Evolutionary conservation across 1,140 invertebrate genomes (phyloP).

Genomic region (Musca domestica): DNA sequence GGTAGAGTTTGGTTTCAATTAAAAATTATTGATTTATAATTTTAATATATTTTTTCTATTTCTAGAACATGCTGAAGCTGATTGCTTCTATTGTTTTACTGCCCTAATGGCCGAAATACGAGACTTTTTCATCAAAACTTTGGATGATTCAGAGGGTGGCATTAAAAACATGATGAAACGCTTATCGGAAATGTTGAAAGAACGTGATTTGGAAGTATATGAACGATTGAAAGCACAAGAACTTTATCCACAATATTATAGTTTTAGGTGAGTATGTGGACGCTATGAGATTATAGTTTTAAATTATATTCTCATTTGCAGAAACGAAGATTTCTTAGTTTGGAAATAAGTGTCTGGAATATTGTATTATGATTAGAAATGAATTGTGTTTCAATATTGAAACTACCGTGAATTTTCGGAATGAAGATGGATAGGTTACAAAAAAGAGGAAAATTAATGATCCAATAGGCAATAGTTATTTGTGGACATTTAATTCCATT

Average conservation of each 20-base stretch:
- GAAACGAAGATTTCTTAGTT: no score
- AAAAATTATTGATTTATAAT: neutral
- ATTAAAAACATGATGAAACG: constrained; percentile 83
- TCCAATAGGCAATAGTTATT: no score
- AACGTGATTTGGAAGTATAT: constrained; percentile 76
- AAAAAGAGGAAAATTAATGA: no score
- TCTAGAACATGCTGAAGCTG: constrained; percentile 90
- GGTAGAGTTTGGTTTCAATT: constrained; percentile 57
- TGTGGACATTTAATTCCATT: no score
- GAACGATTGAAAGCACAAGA: constrained; percentile 75
- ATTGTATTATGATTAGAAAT: no score
- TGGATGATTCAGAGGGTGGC: constrained; percentile 89
- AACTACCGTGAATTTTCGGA: no score
- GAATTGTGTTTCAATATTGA: no score
- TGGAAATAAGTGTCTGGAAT: no score
- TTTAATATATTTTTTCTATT: constrained; percentile 34
- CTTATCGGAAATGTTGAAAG: constrained; percentile 72
- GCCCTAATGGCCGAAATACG: constrained; percentile 95
- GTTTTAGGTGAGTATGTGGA: constrained; percentile 70
- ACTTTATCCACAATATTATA: constrained; percentile 92
- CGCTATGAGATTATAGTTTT: no score
- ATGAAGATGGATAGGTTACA: no score
- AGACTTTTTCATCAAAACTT: constrained; percentile 94
- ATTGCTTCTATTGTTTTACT: constrained; percentile 97
- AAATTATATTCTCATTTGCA: no score